Base-by-base conservation (phyloP, 2,797 vertebrate genomes). In the Rhinichthys osculus region DNA sequence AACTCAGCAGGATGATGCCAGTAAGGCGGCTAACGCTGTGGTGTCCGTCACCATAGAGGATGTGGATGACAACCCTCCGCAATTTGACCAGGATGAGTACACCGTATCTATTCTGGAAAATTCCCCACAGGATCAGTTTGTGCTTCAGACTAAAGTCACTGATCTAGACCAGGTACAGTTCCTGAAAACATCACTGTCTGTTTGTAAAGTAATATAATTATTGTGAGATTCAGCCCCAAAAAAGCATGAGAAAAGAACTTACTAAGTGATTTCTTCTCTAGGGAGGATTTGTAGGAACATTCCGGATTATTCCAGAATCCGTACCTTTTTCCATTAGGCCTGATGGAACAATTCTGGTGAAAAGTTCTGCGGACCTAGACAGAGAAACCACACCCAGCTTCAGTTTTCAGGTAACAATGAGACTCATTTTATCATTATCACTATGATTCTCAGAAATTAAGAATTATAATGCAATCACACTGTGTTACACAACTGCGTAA, bases 251-350 rank as follows among this genome's bases (percentile, higher is more conserved):
- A 27, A 38, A 82, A 7, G 5, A 69, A 35, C 4, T 23, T 47
- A 54, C 5, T 40, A 57, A 6, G 2, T 88, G 1, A 42, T 21
- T 47, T 40, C 1, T 81, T 81, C 17, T n/a, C 64, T 81, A 96
- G 96, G 96, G 94, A 83, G 95, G 95, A 10, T 96, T 96, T 88
- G 87, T 90, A 10, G 96, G 96, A 89, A 94, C 38, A 0, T 42
- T 96, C 42, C 50, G 0, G 33, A 91, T 96, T 82, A 0, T 88
- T 85, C 92, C 94, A 52, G 92, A 89, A 10, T 91, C 94, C 5
- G 86, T 77, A 72, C 92, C 95, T 10, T 96, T 96, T 91, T 93
- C 94, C 6, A 40, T 96, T 62, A 78, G 76, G 5, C 9, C 90
- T 50, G 77, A 93, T 13, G 95, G 95, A 77, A 90, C 88, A 30